Evolutionary conservation across 1,140 invertebrate species (phyloP).

Genomic region (Pseudachorutes palmiensis): DNA sequence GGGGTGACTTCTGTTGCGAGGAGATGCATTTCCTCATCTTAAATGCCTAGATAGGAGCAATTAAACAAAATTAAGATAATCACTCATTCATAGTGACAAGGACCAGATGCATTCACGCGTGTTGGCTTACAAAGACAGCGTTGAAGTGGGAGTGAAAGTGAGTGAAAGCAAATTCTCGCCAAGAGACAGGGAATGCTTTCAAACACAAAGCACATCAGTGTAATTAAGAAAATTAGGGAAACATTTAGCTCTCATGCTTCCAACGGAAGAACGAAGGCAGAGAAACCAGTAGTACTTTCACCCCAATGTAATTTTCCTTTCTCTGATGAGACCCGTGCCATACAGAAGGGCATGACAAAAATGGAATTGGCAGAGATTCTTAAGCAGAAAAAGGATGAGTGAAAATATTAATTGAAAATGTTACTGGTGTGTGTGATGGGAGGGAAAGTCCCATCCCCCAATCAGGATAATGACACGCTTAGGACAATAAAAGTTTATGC

Average conservation of each 20-base stretch:
- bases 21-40: background rate
- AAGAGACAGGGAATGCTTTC: background rate
- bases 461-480: slow-evolving; percentile 8
- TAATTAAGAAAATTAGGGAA: slow-evolving; percentile 4
- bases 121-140: background rate
- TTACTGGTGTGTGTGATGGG: background rate
- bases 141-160: background rate
- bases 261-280: too few species aligned
- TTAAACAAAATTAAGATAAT: slow-evolving; percentile 8
- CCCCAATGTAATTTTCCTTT: too few species aligned
- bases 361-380: background rate
- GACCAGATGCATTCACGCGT: background rate
- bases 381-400: background rate
- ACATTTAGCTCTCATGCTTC: background rate
- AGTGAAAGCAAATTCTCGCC: background rate
- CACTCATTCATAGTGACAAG: slow-evolving; percentile 1
- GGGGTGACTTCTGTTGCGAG: background rate
- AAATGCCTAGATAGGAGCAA: background rate
- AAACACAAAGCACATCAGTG: background rate
- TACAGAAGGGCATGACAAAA: background rate
- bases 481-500: slow-evolving; percentile 9
- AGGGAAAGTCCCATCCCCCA: slow-evolving; percentile 1
- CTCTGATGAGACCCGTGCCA: too few species aligned
- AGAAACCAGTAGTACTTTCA: too few species aligned
- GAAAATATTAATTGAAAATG: slow-evolving; percentile 9